Percentiles rank a stretch among this genome's conserved stretches.
phyloP scores from a whole-genome alignment of 2,113 vertebrate genomes.

The Phasianus colchicus region DNA sequence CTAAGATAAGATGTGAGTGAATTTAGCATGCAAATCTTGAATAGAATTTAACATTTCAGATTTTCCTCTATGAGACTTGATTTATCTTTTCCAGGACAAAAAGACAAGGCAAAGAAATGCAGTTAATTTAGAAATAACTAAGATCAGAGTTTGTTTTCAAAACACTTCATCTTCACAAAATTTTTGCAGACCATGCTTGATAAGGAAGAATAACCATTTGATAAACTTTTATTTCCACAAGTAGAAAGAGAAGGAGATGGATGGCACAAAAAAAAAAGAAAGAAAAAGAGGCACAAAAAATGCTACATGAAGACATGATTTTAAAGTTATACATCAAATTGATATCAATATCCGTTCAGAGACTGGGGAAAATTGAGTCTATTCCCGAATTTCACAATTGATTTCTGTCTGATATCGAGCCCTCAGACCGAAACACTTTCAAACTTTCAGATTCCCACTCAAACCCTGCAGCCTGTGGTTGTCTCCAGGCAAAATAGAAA shows the following conservation, averaged over 20 bases:
- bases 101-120: background rate
- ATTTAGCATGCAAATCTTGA: background rate
- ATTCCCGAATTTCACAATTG: background rate
- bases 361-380: background rate
- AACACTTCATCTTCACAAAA: background rate
- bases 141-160: background rate
- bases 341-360: background rate
- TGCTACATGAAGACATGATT: background rate
- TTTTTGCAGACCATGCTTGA: background rate
- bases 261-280: background rate
- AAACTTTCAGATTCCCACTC: background rate
- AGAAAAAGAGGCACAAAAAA: background rate
- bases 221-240: background rate
- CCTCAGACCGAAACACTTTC: background rate
- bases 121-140: background rate
- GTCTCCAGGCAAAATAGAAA: background rate
- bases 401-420: constrained; percentile 1
- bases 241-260: background rate
- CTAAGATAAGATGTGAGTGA: background rate
- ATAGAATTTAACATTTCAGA: background rate
- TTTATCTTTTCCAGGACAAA: background rate
- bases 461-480: background rate
- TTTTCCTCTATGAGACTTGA: background rate
- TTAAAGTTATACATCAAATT: background rate
- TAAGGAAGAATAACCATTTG: background rate